Evolutionary conservation across 1,140 invertebrate genomes (phyloP), one percentile per base, ranked within the genome.

Genomic region (Drosophila azteca): DNA sequence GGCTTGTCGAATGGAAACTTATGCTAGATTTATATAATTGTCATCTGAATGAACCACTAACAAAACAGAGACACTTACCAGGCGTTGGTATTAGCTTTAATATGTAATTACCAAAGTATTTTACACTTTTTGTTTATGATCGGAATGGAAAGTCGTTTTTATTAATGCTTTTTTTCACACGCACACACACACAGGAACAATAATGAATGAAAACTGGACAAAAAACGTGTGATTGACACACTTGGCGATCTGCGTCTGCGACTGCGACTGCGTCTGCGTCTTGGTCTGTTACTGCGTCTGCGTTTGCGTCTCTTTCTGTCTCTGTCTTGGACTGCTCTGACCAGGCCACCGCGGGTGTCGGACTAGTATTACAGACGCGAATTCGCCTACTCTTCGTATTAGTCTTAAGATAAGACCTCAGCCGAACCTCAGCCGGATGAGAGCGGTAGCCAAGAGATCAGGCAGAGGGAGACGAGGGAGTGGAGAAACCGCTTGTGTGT

Each of bases 351-450:
- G 11, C 71, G 60, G 63, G 22, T 69, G 64, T 66, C 57, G 66
- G 48, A 41, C 59, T 62, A 48, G 57, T 58, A 54, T 78, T 78
- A 70, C 74, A 83, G 64, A 52, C 54, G 80, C 75, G 61, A 63
- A 66, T 74, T 70, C 66, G n/a, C 17, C 17, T 20, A 20, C 17
- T 44, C 64, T 52, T 70, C 52, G 70, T 60, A 75, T 65, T 75
- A 61, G 68, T 83, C 61, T 77, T 59, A 70, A 83, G 79, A 82
- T 82, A 82, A 83, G 79, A 57, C 71, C 71, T 41, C 39, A 50
- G 51, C 15, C 53, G 58, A 59, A 48, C 31, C 51, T 15, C 53
- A 41, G 49, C 15, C 45, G 15, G 43, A 45, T 31, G 35, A 43
- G 41, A 45, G 53, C 20, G 44, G 46, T 11, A 43, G 66, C 63